phyloP scores from a whole-genome alignment of 2,113 vertebrate species.

The Laterallus jamaicensis region DNA sequence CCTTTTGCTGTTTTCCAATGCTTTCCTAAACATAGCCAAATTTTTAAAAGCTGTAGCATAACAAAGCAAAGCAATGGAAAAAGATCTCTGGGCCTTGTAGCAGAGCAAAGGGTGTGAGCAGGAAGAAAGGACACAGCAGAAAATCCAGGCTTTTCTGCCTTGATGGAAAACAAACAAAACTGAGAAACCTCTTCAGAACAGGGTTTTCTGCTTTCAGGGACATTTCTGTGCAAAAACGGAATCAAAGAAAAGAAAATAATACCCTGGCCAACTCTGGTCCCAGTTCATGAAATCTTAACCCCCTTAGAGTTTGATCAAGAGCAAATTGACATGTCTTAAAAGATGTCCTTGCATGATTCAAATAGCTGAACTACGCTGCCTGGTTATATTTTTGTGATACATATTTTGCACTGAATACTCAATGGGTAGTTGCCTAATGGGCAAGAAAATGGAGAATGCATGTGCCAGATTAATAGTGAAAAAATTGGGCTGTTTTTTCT shows the following conservation, averaged over 20 bases:
- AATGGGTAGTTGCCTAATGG: background rate
- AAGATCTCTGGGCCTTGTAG: background rate
- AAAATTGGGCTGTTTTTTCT: background rate
- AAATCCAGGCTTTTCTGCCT: background rate
- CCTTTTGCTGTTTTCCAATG: background rate
- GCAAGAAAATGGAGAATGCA: conserved; percentile 27
- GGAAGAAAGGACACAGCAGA: background rate
- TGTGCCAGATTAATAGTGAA: background rate
- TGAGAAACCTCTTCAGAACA: background rate
- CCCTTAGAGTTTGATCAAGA: background rate
- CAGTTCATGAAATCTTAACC: background rate
- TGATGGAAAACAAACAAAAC: background rate
- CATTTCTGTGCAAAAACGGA: background rate
- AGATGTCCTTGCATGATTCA: background rate
- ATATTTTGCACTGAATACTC: background rate
- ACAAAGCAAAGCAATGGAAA: background rate
- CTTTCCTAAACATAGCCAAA: background rate
- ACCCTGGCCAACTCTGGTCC: background rate
- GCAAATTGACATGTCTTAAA: background rate
- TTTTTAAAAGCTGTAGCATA: conserved; percentile 1
- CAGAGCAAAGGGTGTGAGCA: background rate
- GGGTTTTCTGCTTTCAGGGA: background rate
- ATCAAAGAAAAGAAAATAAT: background rate
- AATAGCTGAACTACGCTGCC: background rate
- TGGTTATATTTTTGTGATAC: background rate